Percentiles rank a stretch among this genome's conserved stretches.
phyloP scores from a whole-genome alignment of 2,888 invertebrate species.

The Pandemis cinnamomeana region DNA sequence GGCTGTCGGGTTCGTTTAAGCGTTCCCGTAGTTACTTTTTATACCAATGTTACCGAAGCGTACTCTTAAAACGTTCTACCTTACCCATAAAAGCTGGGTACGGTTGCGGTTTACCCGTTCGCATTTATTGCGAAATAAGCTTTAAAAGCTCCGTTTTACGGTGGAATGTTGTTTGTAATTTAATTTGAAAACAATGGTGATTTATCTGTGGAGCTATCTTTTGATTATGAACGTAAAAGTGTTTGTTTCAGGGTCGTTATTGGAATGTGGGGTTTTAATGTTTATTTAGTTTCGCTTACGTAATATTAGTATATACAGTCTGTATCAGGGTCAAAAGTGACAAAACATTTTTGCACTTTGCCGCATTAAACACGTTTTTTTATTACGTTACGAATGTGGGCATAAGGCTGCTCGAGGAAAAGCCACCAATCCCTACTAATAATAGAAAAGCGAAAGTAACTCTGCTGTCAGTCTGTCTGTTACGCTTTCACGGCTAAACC shows the following conservation, averaged over 20 bases:
- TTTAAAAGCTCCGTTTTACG: conserved; percentile 27
- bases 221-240: conserved; percentile 5
- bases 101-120: conserved; percentile 28
- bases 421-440: no score
- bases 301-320: neutral
- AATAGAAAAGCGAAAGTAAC: no score
- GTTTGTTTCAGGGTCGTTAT: conserved; percentile 11
- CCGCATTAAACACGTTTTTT: no score
- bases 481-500: no score
- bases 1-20: neutral
- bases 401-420: no score
- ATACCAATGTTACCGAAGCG: conserved; percentile 31
- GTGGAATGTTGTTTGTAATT: conserved; percentile 30
- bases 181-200: conserved; percentile 34
- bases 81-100: conserved; percentile 31
- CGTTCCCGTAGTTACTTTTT: conserved; percentile 27
- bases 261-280: neutral
- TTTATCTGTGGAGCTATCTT: conserved; percentile 15
- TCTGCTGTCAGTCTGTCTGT: no score
- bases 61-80: conserved; percentile 36
- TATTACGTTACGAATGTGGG: no score
- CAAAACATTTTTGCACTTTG: no score
- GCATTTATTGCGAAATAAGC: conserved; percentile 32
- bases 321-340: no score
- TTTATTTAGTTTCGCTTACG: neutral